These are phyloP conservation scores for Clamator glandarius DNA, from an alignment of 2,797 vertebrate species.

Conservation along the genomic window DNA sequence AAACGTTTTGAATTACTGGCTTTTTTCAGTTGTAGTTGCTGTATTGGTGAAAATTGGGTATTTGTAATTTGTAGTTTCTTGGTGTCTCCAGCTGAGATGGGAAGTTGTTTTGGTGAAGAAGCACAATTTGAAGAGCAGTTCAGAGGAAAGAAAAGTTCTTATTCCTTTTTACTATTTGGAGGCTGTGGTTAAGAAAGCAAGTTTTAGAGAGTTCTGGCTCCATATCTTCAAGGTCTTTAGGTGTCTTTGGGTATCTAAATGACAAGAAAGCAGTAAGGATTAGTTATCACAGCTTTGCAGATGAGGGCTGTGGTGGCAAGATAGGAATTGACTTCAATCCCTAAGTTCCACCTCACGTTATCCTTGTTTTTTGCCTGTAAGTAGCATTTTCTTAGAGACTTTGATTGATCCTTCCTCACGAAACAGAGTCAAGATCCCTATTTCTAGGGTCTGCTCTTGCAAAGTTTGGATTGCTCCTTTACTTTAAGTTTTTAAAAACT, in stretches of 20 bases:
- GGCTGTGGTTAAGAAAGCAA: not conserved
- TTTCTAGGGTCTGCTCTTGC: not conserved
- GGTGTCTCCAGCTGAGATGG: not conserved
- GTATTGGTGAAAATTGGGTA: not conserved
- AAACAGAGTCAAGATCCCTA: not conserved
- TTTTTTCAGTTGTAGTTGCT: not conserved
- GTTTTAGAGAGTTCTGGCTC: not conserved
- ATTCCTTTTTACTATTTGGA: not conserved
- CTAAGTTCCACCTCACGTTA: not conserved
- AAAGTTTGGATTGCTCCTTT: not conserved
- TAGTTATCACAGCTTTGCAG: not conserved
- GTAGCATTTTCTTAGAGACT: not conserved
- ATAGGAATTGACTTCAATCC: not conserved
- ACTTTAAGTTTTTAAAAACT: not conserved
- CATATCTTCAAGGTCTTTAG: not conserved
- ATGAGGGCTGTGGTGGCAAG: not conserved
- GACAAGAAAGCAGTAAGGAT: not conserved
- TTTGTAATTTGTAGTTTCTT: not conserved
- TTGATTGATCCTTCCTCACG: accelerated
- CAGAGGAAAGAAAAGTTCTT: not conserved
- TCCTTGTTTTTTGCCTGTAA: not conserved
- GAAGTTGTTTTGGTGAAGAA: not conserved
- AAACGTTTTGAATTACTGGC: not conserved
- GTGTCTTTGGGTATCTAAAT: not conserved
- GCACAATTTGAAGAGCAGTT: not conserved